phyloP scores from a whole-genome alignment of 2,113 vertebrate genomes.

The Rhinoptilus africanus region DNA sequence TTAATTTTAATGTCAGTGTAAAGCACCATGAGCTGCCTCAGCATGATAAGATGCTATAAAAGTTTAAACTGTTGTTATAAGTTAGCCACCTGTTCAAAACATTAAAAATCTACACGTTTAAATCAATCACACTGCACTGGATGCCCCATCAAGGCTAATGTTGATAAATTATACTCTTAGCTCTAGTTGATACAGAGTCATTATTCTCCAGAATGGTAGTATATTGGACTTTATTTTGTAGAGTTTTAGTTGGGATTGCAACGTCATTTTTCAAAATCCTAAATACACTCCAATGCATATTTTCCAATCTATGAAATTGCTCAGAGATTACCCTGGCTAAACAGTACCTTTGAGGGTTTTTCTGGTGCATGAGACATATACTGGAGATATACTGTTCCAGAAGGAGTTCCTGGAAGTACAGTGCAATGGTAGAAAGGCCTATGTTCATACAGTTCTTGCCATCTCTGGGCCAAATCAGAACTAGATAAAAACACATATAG shows the following conservation, averaged over 20 bases:
- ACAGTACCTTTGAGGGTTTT: not conserved
- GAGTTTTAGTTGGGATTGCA: not conserved
- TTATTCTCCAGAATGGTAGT: slow-evolving; percentile 8
- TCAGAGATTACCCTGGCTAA: not conserved
- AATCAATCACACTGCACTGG: slow-evolving; percentile 56
- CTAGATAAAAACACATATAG: not conserved
- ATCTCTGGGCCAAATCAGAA: not conserved
- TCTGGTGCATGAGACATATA: not conserved
- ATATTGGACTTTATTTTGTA: slow-evolving; percentile 2
- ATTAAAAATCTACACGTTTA: slow-evolving; percentile 50
- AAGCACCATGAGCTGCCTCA: slow-evolving; percentile 58
- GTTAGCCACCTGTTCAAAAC: slow-evolving; percentile 67
- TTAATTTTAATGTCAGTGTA: slow-evolving; percentile 73
- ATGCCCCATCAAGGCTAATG: slow-evolving; percentile 48
- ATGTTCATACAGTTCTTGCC: not conserved
- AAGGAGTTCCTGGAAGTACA: not conserved
- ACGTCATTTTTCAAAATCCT: slow-evolving; percentile 9
- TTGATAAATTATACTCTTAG: slow-evolving; percentile 39
- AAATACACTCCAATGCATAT: not conserved
- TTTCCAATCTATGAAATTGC: not conserved
- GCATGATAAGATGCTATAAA: slow-evolving; percentile 58
- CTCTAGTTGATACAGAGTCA: slow-evolving; percentile 13
- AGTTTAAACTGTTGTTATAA: slow-evolving; percentile 68
- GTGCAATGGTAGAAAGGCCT: not conserved
- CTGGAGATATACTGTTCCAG: not conserved